phyloP scores from a whole-genome alignment of 23 tunicate genomes.

The Trididemnum miniatum region DNA sequence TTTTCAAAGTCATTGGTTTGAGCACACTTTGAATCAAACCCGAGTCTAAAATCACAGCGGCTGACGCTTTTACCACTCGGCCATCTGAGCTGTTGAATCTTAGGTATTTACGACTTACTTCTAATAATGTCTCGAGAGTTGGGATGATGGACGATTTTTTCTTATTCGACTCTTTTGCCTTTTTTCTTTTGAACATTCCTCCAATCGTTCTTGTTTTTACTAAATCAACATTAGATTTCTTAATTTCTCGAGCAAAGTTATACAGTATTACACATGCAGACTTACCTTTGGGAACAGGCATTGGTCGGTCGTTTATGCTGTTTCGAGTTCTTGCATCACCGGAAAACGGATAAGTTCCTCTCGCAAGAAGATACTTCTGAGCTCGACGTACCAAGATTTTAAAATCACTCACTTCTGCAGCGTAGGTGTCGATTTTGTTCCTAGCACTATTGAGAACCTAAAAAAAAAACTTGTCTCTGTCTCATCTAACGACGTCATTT shows the following conservation, averaged over 20 bases:
- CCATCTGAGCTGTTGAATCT: background rate
- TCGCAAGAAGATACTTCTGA: constrained; percentile 78
- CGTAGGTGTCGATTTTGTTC: constrained; percentile 69
- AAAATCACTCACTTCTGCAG: constrained; percentile 48
- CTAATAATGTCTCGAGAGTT: constrained; percentile 52
- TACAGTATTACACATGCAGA: too few species aligned
- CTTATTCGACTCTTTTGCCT: constrained; percentile 20
- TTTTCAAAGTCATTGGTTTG: too few species aligned
- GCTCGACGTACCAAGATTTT: constrained; percentile 64
- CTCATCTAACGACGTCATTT: too few species aligned
- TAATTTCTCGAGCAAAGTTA: too few species aligned
- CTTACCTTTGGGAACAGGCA: constrained; percentile 92
- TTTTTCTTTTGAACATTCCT: constrained; percentile 69
- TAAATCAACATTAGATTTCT: too few species aligned
- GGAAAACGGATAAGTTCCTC: constrained; percentile 60
- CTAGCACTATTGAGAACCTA: constrained; percentile 81
- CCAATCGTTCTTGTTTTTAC: constrained; percentile 70
- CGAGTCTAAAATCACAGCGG: background rate
- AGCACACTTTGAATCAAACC: background rate
- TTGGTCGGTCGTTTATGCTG: constrained; percentile 52
- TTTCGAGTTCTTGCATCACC: constrained; percentile 47
- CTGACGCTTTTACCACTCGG: background rate
- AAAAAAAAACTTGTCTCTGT: too few species aligned
- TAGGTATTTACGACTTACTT: constrained; percentile 17
- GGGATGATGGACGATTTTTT: constrained; percentile 46